phyloP scores from a whole-genome alignment of 1,140 invertebrate species.

The Tetramorium simillimum region DNA sequence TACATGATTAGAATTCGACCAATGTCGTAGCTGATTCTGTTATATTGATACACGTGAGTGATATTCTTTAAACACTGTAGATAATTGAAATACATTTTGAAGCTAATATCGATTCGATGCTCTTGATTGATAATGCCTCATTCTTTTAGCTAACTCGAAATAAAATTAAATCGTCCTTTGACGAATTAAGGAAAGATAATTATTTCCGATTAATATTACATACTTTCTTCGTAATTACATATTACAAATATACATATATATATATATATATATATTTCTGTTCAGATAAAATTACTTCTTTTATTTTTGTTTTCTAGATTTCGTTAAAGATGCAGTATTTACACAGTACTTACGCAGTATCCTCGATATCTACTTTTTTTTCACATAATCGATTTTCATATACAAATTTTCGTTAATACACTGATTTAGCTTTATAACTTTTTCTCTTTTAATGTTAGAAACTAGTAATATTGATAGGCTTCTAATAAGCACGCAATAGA shows the following conservation, averaged over 20 bases:
- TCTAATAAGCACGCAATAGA: too few species aligned
- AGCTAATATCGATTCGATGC: neutral
- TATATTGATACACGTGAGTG: constrained; percentile 20
- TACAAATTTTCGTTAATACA: neutral
- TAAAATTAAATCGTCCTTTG: neutral
- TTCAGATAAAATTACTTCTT: neutral
- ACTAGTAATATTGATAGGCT: neutral
- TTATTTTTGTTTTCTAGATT: neutral
- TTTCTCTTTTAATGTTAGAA: neutral
- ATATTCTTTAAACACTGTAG: neutral
- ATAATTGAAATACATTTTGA: neutral
- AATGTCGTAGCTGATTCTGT: constrained; percentile 38
- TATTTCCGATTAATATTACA: neutral
- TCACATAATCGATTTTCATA: neutral
- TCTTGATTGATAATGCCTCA: neutral
- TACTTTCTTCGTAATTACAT: neutral
- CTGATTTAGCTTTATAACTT: neutral
- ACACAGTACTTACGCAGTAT: too few species aligned
- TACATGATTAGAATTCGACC: constrained; percentile 44
- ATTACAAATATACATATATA: too few species aligned
- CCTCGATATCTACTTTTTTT: neutral
- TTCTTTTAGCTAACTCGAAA: neutral
- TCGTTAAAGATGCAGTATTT: neutral
- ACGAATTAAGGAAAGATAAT: neutral
- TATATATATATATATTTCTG: too few species aligned